Evolutionary conservation across 2,113 vertebrate species (phyloP).

Genomic region (Dinomys branickii): DNA sequence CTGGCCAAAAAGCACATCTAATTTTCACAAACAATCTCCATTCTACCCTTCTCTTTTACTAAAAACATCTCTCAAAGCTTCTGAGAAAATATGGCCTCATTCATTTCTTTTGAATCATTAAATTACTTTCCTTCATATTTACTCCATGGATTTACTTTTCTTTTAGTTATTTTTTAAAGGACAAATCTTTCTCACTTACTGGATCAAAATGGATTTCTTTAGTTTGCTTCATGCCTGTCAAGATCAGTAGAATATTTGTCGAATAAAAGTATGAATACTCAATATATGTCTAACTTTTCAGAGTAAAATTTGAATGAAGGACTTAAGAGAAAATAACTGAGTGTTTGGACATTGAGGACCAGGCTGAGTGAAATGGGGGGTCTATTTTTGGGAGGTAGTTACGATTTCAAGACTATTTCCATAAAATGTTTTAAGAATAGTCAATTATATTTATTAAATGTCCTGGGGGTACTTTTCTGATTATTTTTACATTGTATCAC

Average conservation of each 20-base stretch:
- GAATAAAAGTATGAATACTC: background rate
- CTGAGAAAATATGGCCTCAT: background rate
- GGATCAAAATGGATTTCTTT: background rate
- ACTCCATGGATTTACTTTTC: background rate
- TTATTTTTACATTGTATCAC: background rate
- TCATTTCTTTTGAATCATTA: background rate
- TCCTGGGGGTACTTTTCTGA: background rate
- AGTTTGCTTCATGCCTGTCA: background rate
- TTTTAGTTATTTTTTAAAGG: background rate
- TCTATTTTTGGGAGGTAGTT: background rate
- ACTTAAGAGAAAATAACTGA: background rate
- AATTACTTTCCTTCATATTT: conserved; percentile 10
- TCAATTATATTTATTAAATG: background rate
- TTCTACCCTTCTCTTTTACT: background rate
- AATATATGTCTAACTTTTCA: background rate
- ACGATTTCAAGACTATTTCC: background rate
- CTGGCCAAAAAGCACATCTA: background rate
- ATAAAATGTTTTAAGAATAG: background rate
- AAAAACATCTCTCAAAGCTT: background rate
- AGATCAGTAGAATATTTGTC: background rate
- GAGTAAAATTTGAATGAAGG: background rate
- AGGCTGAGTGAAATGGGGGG: background rate
- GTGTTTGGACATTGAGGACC: background rate
- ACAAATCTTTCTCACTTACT: background rate
- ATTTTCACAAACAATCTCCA: background rate